Percentiles rank a stretch among this genome's conserved stretches.
These are phyloP conservation scores for Monochamus saltuarius DNA, from an alignment of 1,140 invertebrate species.

Conservation along the genomic window DNA sequence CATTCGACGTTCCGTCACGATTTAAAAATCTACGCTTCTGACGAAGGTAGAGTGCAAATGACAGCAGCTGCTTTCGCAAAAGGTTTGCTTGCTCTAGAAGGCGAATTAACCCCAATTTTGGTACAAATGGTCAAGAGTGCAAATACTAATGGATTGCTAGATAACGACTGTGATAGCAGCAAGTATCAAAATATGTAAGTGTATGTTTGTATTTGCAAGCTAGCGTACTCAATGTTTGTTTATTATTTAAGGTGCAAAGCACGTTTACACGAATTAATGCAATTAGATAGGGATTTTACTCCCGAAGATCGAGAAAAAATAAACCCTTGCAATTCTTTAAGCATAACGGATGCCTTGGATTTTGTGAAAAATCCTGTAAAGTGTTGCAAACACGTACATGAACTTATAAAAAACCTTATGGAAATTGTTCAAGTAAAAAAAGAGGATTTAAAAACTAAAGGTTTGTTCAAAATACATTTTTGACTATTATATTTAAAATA, in stretches of 20 bases:
- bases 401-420: conserved; percentile 83
- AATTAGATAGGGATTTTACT: conserved; percentile 87
- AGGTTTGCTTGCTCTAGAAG: conserved; percentile 94
- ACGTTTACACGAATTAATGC: conserved; percentile 89
- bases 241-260: conserved; percentile 80
- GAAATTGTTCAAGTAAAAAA: conserved; percentile 82
- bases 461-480: conserved; percentile 48
- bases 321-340: conserved; percentile 86
- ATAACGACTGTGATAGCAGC: conserved; percentile 96
- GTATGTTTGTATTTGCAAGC: conserved; percentile 6
- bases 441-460: conserved; percentile 85
- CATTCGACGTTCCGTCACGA: conserved; percentile 99
- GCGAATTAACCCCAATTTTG: conserved; percentile 96
- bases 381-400: conserved; percentile 88
- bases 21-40: conserved; percentile 98
- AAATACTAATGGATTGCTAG: conserved; percentile 96
- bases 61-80: conserved; percentile 99
- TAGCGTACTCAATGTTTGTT: not conserved
- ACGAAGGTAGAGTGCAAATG: conserved; percentile 99
- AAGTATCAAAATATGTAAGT: conserved; percentile 94
- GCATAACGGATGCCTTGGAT: conserved; percentile 85
- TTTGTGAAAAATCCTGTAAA: conserved; percentile 96
- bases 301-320: conserved; percentile 81
- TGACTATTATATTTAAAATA: not conserved
- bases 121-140: conserved; percentile 99